Evolutionary conservation across 2,113 vertebrate species (phyloP).

Genomic region (Calidris pygmaea): DNA sequence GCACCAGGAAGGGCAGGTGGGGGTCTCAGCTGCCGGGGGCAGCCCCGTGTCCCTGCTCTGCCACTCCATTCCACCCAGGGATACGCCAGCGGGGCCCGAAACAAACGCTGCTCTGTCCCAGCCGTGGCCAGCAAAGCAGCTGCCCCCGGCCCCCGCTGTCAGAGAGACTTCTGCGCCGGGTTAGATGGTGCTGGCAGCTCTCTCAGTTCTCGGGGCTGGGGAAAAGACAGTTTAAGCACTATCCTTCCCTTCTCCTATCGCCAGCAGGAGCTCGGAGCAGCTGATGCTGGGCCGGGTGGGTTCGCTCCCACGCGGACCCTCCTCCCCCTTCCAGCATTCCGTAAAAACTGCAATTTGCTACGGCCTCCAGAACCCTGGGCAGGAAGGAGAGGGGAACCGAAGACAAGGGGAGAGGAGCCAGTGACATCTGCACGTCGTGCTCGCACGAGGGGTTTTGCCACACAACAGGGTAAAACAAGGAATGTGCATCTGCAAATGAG

Average conservation of each 20-base stretch:
- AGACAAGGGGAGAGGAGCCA: neutral
- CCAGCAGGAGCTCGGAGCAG: neutral
- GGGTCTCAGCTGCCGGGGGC: neutral
- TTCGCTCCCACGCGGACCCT: neutral
- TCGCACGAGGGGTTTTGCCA: neutral
- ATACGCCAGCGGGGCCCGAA: neutral
- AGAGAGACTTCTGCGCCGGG: neutral
- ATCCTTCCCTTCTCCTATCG: neutral
- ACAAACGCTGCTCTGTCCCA: neutral
- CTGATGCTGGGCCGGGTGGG: neutral
- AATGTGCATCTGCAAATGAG: neutral
- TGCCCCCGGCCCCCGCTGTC: constrained; percentile 15
- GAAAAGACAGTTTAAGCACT: neutral
- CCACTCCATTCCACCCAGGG: neutral
- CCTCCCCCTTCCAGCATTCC: neutral
- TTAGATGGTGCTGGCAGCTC: neutral
- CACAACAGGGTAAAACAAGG: neutral
- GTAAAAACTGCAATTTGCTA: neutral
- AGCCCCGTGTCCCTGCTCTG: neutral
- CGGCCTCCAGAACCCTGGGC: neutral
- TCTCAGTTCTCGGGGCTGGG: neutral
- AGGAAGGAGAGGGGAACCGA: neutral
- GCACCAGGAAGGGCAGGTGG: neutral
- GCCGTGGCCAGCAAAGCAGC: neutral
- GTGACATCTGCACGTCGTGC: neutral